phyloP scores from a whole-genome alignment of 2,888 invertebrate species.

The Dendrolimus houi region DNA sequence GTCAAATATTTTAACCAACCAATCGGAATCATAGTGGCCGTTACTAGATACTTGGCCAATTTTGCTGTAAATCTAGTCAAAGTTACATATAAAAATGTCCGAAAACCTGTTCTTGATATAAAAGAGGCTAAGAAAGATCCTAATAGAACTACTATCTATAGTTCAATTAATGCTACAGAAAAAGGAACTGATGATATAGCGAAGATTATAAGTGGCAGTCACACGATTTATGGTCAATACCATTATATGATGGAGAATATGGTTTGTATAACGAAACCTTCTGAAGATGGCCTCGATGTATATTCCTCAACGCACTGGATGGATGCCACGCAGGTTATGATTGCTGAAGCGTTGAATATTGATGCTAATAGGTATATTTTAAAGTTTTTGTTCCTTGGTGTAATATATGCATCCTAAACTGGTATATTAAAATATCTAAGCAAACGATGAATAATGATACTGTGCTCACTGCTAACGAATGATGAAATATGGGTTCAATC shows the following conservation, averaged over 20 bases:
- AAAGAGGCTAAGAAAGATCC: constrained; percentile 29
- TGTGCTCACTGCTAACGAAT: no score
- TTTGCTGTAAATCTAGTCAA: constrained; percentile 74
- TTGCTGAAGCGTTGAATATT: constrained; percentile 70
- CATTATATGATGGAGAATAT: constrained; percentile 86
- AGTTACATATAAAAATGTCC: constrained; percentile 64
- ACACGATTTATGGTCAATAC: constrained; percentile 78
- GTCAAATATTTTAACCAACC: constrained; percentile 46
- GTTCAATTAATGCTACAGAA: constrained; percentile 26
- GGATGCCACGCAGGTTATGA: constrained; percentile 71
- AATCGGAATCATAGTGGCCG: constrained; percentile 74
- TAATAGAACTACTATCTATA: constrained; percentile 20
- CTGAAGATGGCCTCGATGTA: constrained; percentile 82
- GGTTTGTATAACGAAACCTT: constrained; percentile 77
- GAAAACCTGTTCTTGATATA: constrained; percentile 33
- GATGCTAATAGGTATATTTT: constrained; percentile 73
- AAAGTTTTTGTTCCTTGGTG: no score
- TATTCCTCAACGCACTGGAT: constrained; percentile 78
- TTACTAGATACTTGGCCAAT: constrained; percentile 65
- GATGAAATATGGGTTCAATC: no score
- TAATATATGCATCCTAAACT: no score
- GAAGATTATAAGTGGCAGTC: constrained; percentile 65
- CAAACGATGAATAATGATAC: no score
- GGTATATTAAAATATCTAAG: no score
- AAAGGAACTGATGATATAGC: constrained; percentile 43